Conservation (phyloP, 2,888 invertebrate genomes). For the Hermaeophaga mercurialis region DNA sequence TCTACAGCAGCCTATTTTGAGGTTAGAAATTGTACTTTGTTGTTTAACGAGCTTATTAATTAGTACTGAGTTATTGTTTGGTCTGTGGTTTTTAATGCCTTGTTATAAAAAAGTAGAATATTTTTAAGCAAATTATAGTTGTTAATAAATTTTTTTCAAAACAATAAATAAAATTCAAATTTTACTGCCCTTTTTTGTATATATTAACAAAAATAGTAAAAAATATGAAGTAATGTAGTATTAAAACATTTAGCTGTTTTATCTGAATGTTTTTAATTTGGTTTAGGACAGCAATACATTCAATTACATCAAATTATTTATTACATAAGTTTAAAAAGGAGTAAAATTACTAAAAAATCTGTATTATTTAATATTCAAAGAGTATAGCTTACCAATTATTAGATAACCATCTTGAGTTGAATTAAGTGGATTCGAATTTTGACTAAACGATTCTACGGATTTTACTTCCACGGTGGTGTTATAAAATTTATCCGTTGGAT, state of each 20-base stretch:
- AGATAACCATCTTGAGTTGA: slow-evolving; percentile 72
- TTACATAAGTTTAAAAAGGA: no score
- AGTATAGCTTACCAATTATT: slow-evolving; percentile 66
- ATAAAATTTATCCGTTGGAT: slow-evolving; percentile 85
- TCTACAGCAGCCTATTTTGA: slow-evolving; percentile 38
- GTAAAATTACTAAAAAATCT: no score
- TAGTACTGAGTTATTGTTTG: slow-evolving; percentile 39
- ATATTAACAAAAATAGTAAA: no score
- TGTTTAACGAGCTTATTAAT: slow-evolving; percentile 38
- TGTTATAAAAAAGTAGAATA: slow-evolving; percentile 44
- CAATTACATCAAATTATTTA: no score
- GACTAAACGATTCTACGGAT: slow-evolving; percentile 60
- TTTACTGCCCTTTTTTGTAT: no score
- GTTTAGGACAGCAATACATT: no score
- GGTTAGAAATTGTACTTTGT: slow-evolving; percentile 40
- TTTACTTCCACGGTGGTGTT: slow-evolving; percentile 85
- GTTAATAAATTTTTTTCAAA: no score
- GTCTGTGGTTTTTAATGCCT: slow-evolving; percentile 38
- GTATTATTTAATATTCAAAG: no score
- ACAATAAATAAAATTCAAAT: no score
- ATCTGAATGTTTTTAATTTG: no score
- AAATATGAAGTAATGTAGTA: no score
- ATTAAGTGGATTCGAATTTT: slow-evolving; percentile 62
- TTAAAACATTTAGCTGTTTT: no score
- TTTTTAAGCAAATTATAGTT: slow-evolving; percentile 37